Evolutionary conservation across 2,888 invertebrate genomes (phyloP).

Genomic region (Drosophila kambysellisi): DNA sequence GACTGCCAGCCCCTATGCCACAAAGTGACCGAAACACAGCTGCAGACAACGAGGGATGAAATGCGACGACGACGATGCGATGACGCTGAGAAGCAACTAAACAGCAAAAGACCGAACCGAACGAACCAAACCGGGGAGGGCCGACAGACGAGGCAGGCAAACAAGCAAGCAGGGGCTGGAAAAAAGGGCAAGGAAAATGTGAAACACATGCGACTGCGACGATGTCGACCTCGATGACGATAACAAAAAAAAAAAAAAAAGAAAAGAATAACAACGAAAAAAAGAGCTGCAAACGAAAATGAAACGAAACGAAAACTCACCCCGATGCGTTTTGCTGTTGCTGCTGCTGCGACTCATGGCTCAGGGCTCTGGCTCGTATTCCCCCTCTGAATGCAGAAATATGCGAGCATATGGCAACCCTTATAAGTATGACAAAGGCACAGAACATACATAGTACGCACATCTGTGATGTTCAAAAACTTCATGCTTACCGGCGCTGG

Average conservation of each 20-base stretch:
- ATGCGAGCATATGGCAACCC: conserved; percentile 78
- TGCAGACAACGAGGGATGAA: conserved; percentile 72
- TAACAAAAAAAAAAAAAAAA: conserved; percentile 57
- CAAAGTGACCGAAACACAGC: conserved; percentile 62
- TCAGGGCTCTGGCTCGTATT: conserved; percentile 31
- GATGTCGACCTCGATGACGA: conserved; percentile 76
- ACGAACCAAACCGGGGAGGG: conserved; percentile 12
- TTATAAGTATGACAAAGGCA: conserved; percentile 66
- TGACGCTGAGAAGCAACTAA: conserved; percentile 34
- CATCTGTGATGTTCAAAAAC: conserved; percentile 54
- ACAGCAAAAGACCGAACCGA: conserved; percentile 33
- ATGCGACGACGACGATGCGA: conserved; percentile 48
- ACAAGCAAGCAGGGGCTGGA: conserved; percentile 53
- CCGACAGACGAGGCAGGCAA: conserved; percentile 46
- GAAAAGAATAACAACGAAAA: conserved; percentile 12
- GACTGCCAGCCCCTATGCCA: conserved; percentile 65
- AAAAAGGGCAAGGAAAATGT: conserved; percentile 76
- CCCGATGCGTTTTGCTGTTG: conserved; percentile 46
- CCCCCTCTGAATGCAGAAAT: conserved; percentile 57
- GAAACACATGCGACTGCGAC: conserved; percentile 74
- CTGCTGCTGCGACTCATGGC: not conserved
- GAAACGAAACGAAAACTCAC: conserved; percentile 73
- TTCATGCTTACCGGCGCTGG: conserved; percentile 12
- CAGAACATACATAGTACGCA: conserved; percentile 14
- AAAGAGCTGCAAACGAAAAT: conserved; percentile 55